Evolutionary conservation across 2,113 vertebrate genomes (phyloP).

Genomic region (Platycercus adscitus): DNA sequence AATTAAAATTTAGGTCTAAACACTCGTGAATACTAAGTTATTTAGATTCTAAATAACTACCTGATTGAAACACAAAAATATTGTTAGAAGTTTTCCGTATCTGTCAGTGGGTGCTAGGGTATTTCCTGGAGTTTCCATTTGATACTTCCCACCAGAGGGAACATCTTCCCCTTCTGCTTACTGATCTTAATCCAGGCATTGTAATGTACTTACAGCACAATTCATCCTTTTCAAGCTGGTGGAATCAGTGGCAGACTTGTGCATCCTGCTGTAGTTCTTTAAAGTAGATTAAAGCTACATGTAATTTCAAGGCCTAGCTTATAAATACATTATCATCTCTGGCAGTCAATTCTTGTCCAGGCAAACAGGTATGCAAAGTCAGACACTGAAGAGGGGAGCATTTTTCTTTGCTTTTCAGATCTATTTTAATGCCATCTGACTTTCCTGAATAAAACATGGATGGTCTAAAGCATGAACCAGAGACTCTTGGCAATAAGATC

Average conservation of each 20-base stretch:
- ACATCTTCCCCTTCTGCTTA: neutral
- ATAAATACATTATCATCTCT: neutral
- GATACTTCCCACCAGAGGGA: neutral
- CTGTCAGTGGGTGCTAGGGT: neutral
- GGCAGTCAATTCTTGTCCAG: neutral
- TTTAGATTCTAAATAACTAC: neutral
- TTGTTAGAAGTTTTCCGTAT: neutral
- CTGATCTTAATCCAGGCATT: neutral
- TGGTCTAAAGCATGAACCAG: neutral
- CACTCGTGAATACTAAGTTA: neutral
- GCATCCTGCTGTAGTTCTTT: slow-evolving; percentile 43
- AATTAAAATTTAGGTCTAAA: neutral
- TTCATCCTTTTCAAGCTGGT: slow-evolving; percentile 47
- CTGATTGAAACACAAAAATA: neutral
- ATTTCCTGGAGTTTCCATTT: neutral
- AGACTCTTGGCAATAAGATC: neutral
- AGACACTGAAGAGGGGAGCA: neutral
- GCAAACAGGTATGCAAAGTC: neutral
- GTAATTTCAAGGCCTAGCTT: neutral
- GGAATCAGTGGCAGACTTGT: slow-evolving; percentile 59
- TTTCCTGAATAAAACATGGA: neutral
- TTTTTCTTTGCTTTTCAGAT: neutral
- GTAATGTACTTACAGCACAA: slow-evolving; percentile 67
- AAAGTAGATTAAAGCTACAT: neutral
- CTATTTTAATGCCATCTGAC: neutral